These are phyloP conservation scores for Ramphastos sulfuratus DNA, from an alignment of 2,113 vertebrate genomes.

Conservation along the genomic window DNA sequence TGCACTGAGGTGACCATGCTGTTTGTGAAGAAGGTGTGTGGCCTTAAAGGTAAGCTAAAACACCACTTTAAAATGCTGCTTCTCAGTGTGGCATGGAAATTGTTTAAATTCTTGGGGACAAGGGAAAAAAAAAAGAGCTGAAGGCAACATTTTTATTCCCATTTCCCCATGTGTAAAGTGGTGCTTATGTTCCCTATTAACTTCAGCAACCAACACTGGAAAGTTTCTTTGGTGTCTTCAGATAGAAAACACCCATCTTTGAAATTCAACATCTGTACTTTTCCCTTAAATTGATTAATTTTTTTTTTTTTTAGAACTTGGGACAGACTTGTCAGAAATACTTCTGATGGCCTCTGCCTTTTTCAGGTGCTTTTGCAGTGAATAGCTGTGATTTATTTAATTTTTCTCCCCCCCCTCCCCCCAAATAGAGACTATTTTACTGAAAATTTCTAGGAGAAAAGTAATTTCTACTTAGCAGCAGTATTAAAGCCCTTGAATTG, in stretches of 20 bases:
- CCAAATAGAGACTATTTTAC: slow-evolving; percentile 32
- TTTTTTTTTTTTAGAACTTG: background rate
- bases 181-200: background rate
- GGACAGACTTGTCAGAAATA: background rate
- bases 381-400: background rate
- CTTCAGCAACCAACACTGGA: background rate
- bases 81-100: background rate
- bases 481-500: slow-evolving; percentile 41
- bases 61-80: background rate
- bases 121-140: background rate
- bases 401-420: background rate
- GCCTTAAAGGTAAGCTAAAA: background rate
- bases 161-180: background rate
- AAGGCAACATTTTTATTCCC: background rate
- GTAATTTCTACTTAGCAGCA: slow-evolving; percentile 26
- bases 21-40: background rate
- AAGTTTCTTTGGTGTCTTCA: background rate
- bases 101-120: background rate
- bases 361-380: background rate
- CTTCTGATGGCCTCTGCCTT: background rate
- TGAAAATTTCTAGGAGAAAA: slow-evolving; percentile 27
- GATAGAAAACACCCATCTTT: background rate
- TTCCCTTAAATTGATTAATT: background rate
- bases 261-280: background rate
- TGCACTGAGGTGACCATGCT: background rate